phyloP scores from a whole-genome alignment of 2,797 vertebrate genomes.

The Lemur catta region DNA sequence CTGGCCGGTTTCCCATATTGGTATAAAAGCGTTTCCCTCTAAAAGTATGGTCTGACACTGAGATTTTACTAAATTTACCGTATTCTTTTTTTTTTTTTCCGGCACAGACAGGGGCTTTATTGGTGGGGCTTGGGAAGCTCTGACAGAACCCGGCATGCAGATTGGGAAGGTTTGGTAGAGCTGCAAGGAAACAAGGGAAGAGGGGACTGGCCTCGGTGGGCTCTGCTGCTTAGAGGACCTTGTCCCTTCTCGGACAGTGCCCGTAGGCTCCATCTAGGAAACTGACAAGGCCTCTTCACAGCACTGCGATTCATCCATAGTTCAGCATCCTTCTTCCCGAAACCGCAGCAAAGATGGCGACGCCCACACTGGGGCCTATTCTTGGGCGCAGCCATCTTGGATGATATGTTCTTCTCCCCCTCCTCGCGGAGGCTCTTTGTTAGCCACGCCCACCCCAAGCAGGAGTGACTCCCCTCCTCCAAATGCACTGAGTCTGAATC shows the following conservation, averaged over 20 bases:
- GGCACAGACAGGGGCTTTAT: slow-evolving; percentile 26
- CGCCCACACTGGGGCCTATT: too few species aligned
- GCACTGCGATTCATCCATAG: too few species aligned
- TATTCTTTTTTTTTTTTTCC: too few species aligned
- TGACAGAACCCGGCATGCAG: background rate
- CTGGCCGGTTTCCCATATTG: background rate
- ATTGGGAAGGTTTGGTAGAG: background rate
- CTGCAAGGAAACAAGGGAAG: background rate
- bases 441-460: background rate
- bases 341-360: too few species aligned
- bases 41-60: background rate
- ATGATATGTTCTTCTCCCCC: too few species aligned
- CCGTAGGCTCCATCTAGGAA: too few species aligned
- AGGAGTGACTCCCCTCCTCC: too few species aligned
- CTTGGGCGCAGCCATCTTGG: too few species aligned
- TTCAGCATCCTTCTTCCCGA: too few species aligned
- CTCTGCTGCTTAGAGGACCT: background rate
- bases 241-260: background rate
- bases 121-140: background rate
- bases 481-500: background rate
- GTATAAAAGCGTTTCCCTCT: background rate
- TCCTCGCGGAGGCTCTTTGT: too few species aligned
- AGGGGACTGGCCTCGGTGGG: background rate
- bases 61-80: too few species aligned
- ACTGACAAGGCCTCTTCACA: too few species aligned